Evolutionary conservation across 1,140 invertebrate genomes (phyloP).

Genomic region (Camponotus vicinus): DNA sequence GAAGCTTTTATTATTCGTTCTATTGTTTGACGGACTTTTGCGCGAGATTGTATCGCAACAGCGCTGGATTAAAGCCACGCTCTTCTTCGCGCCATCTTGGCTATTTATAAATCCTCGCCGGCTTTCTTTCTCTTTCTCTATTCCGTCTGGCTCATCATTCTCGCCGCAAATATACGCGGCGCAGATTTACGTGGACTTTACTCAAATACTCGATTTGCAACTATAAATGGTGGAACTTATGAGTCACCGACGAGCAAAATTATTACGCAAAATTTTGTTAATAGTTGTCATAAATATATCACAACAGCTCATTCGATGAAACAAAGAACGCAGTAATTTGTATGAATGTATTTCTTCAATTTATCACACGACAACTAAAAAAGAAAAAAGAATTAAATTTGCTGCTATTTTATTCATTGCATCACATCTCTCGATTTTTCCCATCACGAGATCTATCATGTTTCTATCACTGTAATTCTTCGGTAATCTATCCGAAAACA

Average conservation of each 20-base stretch:
- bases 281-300: no score
- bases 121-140: constrained; percentile 8
- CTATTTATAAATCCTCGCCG: not conserved
- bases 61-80: constrained; percentile 3
- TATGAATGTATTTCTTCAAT: not conserved
- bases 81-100: not conserved
- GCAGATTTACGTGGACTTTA: not conserved
- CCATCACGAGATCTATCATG: not conserved
- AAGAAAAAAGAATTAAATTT: no score
- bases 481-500: constrained; percentile 34
- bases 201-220: constrained; percentile 1
- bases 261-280: not conserved
- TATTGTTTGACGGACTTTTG: constrained; percentile 38
- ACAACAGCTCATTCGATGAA: not conserved
- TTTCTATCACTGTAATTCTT: constrained; percentile 12
- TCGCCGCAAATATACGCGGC: not conserved
- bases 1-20: constrained; percentile 64
- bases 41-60: constrained; percentile 4
- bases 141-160: not conserved
- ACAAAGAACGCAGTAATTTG: not conserved
- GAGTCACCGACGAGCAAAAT: no score
- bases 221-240: not conserved
- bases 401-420: not conserved
- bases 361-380: not conserved
- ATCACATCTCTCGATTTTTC: not conserved